phyloP scores from a whole-genome alignment of 2,888 invertebrate species.

The Cynaeus angustus region DNA sequence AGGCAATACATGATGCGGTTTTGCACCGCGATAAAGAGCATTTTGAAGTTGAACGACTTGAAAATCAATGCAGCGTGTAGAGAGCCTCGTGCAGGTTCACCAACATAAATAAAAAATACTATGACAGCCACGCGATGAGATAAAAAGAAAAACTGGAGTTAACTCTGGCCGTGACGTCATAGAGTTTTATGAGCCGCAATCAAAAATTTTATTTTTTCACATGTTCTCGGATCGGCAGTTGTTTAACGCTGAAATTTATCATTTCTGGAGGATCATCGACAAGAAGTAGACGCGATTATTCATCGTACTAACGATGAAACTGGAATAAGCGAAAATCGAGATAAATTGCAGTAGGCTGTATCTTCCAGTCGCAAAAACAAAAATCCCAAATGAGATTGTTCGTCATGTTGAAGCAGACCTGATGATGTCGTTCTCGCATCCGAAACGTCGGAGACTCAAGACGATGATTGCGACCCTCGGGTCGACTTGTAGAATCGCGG shows the following conservation, averaged over 20 bases:
- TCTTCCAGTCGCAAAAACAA: background rate
- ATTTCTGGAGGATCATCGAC: constrained; percentile 12
- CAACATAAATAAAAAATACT: background rate
- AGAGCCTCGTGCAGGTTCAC: background rate
- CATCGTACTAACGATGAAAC: constrained; percentile 1
- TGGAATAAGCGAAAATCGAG: constrained; percentile 6
- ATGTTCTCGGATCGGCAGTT: constrained; percentile 29
- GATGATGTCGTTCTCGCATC: background rate
- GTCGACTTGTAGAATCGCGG: background rate
- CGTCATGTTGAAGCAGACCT: background rate
- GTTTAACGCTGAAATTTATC: constrained; percentile 36
- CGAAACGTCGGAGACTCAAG: background rate
- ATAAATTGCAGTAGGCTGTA: background rate
- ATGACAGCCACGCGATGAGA: background rate
- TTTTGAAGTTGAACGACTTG: background rate
- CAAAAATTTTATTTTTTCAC: background rate
- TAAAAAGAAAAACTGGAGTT: background rate
- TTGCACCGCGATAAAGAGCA: background rate
- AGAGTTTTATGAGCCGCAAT: background rate
- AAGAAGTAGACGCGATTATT: constrained; percentile 1
- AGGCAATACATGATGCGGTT: constrained; percentile 6
- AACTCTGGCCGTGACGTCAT: background rate
- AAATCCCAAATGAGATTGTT: background rate
- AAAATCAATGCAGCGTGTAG: background rate
- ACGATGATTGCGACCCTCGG: background rate